Conservation (phyloP, 2,888 invertebrate genomes). For the Lottia scabra region DNA sequence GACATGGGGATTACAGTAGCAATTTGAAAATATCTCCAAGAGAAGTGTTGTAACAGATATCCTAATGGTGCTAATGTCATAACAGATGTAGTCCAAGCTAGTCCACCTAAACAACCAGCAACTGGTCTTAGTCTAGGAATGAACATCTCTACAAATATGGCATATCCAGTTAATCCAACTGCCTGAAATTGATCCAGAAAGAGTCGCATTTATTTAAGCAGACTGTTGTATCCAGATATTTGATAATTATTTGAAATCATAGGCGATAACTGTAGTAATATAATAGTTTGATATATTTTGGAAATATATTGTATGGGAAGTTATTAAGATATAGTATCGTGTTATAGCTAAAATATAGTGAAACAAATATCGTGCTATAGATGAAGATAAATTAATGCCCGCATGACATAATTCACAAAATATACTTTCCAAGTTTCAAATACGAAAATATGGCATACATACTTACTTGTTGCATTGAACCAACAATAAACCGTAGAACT, state of each 20-base stretch:
- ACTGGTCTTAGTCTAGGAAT: slow-evolving; percentile 34
- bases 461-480: slow-evolving; percentile 34
- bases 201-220: too few relatives aligned
- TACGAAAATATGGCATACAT: too few relatives aligned
- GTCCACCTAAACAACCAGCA: slow-evolving; percentile 32
- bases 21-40: slow-evolving; percentile 47
- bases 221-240: too few relatives aligned
- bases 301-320: too few relatives aligned
- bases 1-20: neutral
- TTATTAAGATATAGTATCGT: neutral
- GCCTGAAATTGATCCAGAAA: slow-evolving; percentile 35
- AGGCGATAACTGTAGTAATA: too few relatives aligned
- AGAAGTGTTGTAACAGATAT: slow-evolving; percentile 37
- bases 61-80: slow-evolving; percentile 38
- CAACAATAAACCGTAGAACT: slow-evolving; percentile 39
- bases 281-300: too few relatives aligned
- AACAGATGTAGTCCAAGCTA: slow-evolving; percentile 39
- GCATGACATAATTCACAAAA: too few relatives aligned
- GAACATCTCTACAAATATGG: slow-evolving; percentile 42
- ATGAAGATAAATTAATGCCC: too few relatives aligned
- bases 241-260: too few relatives aligned
- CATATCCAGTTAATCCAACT: slow-evolving; percentile 36
- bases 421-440: too few relatives aligned
- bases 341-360: too few relatives aligned
- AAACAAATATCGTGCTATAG: too few relatives aligned